Base-by-base conservation (phyloP, 1,140 invertebrate genomes). In the Cydia amplana region DNA sequence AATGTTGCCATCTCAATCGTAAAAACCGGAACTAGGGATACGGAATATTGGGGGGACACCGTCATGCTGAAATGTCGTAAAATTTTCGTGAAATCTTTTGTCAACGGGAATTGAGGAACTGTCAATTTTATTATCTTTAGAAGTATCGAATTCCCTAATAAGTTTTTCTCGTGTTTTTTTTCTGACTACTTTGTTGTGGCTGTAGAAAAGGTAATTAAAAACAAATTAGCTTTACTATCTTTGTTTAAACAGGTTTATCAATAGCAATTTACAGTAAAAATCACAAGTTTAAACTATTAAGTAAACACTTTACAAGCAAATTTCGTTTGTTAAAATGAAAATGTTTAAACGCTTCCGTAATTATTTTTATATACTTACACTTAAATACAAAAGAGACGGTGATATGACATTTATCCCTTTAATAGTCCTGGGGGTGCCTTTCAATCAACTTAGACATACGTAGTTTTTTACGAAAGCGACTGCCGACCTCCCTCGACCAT, bases 1-100 rank as follows among this genome's bases (percentile, higher is more conserved):
- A 51, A 51, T 67, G 64, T 67, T 67, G 64, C 64, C 64, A 67
- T n/a, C 14, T 67, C 14, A 67, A 67, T 16, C 64, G 64, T 14
- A n/a, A 16, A 51, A 51, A 16, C 49, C n/a, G n/a, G 49, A 51
- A n/a, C 5, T 18, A 16, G 46, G 46, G 43, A 25, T 25, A 1
- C 25, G 25, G 25, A 25, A 46, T 14, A 46, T 46, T 46, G 43
- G 16, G 43, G n/a, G 0, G 49, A 16, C 14, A 36, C 49, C n/a
- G 49, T 51, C 16, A 51, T 6, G 49, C 16, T n/a, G 46, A 3
- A 49, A 14, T 49, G 46, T 16, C 16, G 49, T 51, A 51, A 18
- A 51, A 18, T 18, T n/a, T 51, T 51, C 16, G 49, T 51, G n/a
- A 16, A 51, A 51, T n/a, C 5, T 6, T 18, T n/a, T 51, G 49